A percentile compares a stretch with the other conserved stretches of the same genome.
These are phyloP conservation scores for Ceratoteleas bidentatus DNA, from an alignment of 1,140 invertebrate genomes.

Conservation along the genomic window DNA sequence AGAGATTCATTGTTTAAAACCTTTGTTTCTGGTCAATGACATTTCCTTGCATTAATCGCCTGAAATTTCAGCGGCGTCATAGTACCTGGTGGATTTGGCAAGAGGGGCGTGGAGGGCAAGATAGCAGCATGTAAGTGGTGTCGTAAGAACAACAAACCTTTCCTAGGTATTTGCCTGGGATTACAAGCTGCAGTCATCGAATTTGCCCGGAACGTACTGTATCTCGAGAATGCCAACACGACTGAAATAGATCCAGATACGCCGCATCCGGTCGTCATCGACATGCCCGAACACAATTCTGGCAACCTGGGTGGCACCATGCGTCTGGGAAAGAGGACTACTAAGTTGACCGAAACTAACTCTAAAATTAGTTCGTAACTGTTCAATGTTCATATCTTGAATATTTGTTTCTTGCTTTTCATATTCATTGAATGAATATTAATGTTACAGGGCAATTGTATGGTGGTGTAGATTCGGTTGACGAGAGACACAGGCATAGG, in stretches of 20 bases:
- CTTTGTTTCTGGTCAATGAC: too few relatives aligned
- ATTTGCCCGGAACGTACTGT: conserved; percentile 94
- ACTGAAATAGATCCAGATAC: conserved; percentile 92
- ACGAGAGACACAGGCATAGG: conserved; percentile 98
- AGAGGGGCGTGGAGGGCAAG: conserved; percentile 97
- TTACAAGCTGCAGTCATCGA: conserved; percentile 98
- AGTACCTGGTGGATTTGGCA: conserved; percentile 98
- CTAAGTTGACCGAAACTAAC: conserved; percentile 84
- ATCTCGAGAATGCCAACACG: conserved; percentile 90
- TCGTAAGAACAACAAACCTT: conserved; percentile 93
- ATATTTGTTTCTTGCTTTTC: conserved; percentile 78
- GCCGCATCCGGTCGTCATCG: conserved; percentile 92
- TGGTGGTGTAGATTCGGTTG: conserved; percentile 89
- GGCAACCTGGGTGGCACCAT: conserved; percentile 98
- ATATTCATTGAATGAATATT: conserved; percentile 8
- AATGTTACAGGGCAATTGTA: conserved; percentile 87
- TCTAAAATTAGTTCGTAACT: conserved; percentile 88
- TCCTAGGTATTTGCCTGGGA: conserved; percentile 97
- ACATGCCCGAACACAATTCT: conserved; percentile 99
- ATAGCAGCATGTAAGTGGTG: conserved; percentile 97
- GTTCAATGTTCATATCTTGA: too few relatives aligned
- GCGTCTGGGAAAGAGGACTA: conserved; percentile 95
- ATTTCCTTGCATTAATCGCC: too few relatives aligned
- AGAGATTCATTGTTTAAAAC: too few relatives aligned
- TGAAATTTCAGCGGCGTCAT: conserved; percentile 89